These are phyloP conservation scores for Vollenhovia emeryi DNA, from an alignment of 1,140 invertebrate genomes.

Conservation along the genomic window DNA sequence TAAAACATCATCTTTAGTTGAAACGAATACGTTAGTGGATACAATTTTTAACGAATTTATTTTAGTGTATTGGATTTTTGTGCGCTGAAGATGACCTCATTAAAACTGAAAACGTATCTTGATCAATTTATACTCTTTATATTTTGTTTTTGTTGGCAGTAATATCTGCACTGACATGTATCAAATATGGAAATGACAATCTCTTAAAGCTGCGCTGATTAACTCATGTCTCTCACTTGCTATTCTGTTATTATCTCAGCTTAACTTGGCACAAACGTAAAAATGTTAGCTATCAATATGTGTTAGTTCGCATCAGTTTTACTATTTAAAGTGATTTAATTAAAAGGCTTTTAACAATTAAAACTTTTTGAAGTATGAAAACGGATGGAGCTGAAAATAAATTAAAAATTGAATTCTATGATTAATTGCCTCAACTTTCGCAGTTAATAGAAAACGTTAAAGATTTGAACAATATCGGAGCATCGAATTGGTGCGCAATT, in stretches of 20 bases:
- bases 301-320: not conserved
- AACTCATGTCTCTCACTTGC: not conserved
- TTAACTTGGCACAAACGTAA: not conserved
- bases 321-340: not conserved
- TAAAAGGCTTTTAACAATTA: not conserved
- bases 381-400: not conserved
- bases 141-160: too few species aligned
- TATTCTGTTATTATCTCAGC: not conserved
- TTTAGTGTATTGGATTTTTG: too few species aligned
- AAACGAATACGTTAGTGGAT: too few species aligned
- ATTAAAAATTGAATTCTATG: slow-evolving; percentile 9
- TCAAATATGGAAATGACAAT: not conserved
- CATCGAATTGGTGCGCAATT: not conserved
- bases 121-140: too few species aligned
- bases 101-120: too few species aligned
- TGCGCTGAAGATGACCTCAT: too few species aligned
- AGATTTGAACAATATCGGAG: not conserved
- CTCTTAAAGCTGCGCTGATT: not conserved
- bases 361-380: not conserved
- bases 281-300: not conserved
- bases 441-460: not conserved
- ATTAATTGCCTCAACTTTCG: not conserved
- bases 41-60: too few species aligned
- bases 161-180: not conserved
- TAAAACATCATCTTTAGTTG: too few species aligned